Evolutionary conservation across 35 echinoderm and acorn worm species (phyloP).

Genomic region (Acanthaster planci): DNA sequence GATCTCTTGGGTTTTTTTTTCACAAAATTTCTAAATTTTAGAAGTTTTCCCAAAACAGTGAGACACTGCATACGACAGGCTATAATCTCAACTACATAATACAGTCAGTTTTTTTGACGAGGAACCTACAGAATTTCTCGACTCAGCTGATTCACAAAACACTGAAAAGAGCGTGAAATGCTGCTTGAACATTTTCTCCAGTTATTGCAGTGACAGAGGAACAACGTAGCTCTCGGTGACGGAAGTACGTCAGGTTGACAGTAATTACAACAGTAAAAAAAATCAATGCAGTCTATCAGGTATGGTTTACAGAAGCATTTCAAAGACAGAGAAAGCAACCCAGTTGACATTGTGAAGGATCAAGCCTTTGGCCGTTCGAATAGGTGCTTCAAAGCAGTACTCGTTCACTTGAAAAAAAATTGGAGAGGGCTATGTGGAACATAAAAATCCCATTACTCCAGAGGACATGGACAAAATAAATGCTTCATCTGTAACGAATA

Average conservation of each 20-base stretch:
- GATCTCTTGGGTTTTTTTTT: too few species aligned
- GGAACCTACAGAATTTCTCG: not conserved
- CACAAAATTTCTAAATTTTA: too few species aligned
- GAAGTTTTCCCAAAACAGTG: too few species aligned
- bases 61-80: too few species aligned
- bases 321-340: not conserved
- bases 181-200: not conserved
- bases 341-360: slow-evolving; percentile 32
- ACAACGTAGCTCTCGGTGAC: not conserved
- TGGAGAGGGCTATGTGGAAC: not conserved
- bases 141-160: not conserved
- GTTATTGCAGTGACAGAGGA: not conserved
- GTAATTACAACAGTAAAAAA: slow-evolving; percentile 25
- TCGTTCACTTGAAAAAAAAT: slow-evolving; percentile 26
- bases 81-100: too few species aligned
- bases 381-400: slow-evolving; percentile 1
- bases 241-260: slow-evolving; percentile 23
- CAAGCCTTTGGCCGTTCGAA: slow-evolving; percentile 26
- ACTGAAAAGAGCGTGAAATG: not conserved
- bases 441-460: slow-evolving; percentile 15
- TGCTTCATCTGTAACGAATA: not conserved
- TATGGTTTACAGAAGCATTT: slow-evolving; percentile 48
- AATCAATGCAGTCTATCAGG: not conserved
- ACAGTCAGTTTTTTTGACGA: too few species aligned
- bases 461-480: slow-evolving; percentile 39